Evolutionary conservation across 2,888 invertebrate genomes (phyloP).

Genomic region (Drosophila parthenogenetica): DNA sequence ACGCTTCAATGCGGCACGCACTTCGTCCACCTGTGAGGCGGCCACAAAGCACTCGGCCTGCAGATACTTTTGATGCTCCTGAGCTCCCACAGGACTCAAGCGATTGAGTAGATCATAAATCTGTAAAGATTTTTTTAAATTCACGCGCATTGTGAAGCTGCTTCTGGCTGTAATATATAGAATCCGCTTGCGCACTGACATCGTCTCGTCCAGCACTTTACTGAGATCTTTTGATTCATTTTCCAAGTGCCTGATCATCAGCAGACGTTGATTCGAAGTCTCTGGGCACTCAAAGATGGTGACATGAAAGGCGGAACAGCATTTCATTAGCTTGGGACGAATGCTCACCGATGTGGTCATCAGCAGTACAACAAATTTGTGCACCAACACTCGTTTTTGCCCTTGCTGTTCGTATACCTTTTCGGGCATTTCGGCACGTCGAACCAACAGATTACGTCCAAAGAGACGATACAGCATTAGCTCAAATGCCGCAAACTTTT

Average conservation of each 20-base stretch:
- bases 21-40: slow-evolving; percentile 88
- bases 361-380: slow-evolving; percentile 93
- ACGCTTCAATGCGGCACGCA: slow-evolving; percentile 91
- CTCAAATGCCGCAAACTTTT: slow-evolving; percentile 96
- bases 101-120: slow-evolving; percentile 96
- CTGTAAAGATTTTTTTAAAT: slow-evolving; percentile 93
- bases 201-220: slow-evolving; percentile 90
- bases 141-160: slow-evolving; percentile 89
- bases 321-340: slow-evolving; percentile 91
- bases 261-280: slow-evolving; percentile 89
- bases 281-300: slow-evolving; percentile 94
- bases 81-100: slow-evolving; percentile 92
- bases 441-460: slow-evolving; percentile 96
- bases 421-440: slow-evolving; percentile 95
- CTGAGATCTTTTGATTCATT: slow-evolving; percentile 91
- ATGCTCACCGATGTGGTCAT: slow-evolving; percentile 92
- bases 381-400: slow-evolving; percentile 6
- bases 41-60: slow-evolving; percentile 96
- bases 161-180: slow-evolving; percentile 82
- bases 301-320: slow-evolving; percentile 93
- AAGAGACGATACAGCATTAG: slow-evolving; percentile 98
- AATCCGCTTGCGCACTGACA: slow-evolving; percentile 91
- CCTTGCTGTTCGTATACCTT: slow-evolving; percentile 89
- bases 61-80: slow-evolving; percentile 89
- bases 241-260: slow-evolving; percentile 91